phyloP scores from a whole-genome alignment of 1,140 invertebrate species.

The Drosophila kikkawai region DNA sequence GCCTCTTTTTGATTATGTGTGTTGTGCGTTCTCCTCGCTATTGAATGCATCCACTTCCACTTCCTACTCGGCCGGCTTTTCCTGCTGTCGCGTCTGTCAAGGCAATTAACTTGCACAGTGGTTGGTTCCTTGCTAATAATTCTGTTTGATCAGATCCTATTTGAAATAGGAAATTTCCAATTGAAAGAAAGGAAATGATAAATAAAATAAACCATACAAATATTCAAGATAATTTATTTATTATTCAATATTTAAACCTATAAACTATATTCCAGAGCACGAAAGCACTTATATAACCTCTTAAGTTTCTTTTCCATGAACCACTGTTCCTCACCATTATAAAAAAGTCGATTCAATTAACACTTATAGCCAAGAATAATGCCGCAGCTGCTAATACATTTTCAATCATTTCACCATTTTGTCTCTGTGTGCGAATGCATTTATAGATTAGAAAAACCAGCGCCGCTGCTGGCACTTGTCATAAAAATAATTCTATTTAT shows the following conservation, averaged over 20 bases:
- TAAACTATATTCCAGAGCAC: background rate
- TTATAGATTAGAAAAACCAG: slow-evolving; percentile 33
- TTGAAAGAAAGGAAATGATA: too few species aligned
- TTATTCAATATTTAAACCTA: background rate
- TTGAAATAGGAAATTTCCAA: background rate
- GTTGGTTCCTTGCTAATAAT: background rate
- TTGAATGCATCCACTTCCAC: slow-evolving; percentile 35
- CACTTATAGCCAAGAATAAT: slow-evolving; percentile 27
- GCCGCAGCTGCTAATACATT: slow-evolving; percentile 43
- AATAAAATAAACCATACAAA: too few species aligned
- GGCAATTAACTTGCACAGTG: slow-evolving; percentile 39
- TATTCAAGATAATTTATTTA: too few species aligned
- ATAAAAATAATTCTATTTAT: slow-evolving; percentile 48
- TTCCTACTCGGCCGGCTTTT: slow-evolving; percentile 44
- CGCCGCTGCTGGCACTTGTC: slow-evolving; percentile 10
- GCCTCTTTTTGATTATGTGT: slow-evolving; percentile 21
- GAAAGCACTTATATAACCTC: too few species aligned
- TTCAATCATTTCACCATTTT: slow-evolving; percentile 30
- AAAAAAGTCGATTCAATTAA: slow-evolving; percentile 17
- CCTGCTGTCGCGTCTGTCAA: slow-evolving; percentile 38
- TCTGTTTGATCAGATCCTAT: background rate
- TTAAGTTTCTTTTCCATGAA: background rate
- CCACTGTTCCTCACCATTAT: slow-evolving; percentile 8
- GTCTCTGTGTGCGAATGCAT: slow-evolving; percentile 63
- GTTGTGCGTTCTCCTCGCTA: slow-evolving; percentile 14